These are phyloP conservation scores for Drosophila nannoptera DNA, from an alignment of 1,140 invertebrate genomes.

Conservation along the genomic window DNA sequence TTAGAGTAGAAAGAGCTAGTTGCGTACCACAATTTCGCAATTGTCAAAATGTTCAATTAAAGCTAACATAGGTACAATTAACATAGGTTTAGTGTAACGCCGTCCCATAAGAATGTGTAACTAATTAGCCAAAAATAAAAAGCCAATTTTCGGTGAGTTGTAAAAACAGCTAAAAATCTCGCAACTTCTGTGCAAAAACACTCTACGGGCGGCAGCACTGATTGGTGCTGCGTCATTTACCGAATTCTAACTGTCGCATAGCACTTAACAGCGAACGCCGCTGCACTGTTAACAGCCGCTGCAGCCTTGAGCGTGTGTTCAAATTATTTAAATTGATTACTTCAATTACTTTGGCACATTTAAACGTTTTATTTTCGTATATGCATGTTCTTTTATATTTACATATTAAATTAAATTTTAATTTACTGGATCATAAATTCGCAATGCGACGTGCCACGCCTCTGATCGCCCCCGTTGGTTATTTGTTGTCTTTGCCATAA, in stretches of 20 bases:
- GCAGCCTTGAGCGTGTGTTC: conserved; percentile 27
- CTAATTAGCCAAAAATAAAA: too few relatives aligned
- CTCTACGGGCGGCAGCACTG: neutral
- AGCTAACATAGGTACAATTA: too few relatives aligned
- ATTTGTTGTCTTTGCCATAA: conserved; percentile 41
- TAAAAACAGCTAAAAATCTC: neutral
- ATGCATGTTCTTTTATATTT: neutral
- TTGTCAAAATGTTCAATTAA: too few relatives aligned
- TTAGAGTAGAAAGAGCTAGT: neutral
- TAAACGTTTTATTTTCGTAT: conserved; percentile 17
- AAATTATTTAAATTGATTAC: conserved; percentile 36
- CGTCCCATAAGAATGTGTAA: too few relatives aligned
- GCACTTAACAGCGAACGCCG: conserved; percentile 22
- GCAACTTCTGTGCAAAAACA: neutral
- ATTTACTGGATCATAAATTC: conserved; percentile 4
- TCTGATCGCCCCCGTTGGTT: neutral
- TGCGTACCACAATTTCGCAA: too few relatives aligned
- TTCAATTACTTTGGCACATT: conserved; percentile 4
- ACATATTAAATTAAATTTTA: neutral
- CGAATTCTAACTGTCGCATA: conserved; percentile 39
- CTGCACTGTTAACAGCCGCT: conserved; percentile 21
- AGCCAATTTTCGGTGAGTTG: too few relatives aligned
- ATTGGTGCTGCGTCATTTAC: neutral
- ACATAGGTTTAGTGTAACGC: too few relatives aligned
- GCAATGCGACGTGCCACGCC: neutral